Evolutionary conservation across 1,140 invertebrate species (phyloP), one percentile per base, ranked within the genome.

Genomic region (Nomia melanderi): DNA sequence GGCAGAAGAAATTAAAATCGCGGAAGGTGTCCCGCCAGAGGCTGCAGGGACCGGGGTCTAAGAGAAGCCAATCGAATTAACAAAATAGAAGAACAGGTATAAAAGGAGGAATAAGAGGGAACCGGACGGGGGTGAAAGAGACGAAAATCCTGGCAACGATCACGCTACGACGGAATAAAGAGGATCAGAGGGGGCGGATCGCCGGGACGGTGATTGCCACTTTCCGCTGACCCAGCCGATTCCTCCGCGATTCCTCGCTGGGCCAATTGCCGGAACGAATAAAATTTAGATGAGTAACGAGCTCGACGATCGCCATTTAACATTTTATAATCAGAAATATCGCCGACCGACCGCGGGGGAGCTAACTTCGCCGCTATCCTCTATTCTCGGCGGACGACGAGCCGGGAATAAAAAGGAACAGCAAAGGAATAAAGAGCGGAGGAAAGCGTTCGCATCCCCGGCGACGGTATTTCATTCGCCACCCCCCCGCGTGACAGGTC

Each of bases 221-320:
- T 59, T 78, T 64, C 36, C 53, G 82, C 82, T 82, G 82, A 83
- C 79, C 76, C 63, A 67, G 76, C 79, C 74, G 74, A 53, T 77
- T 77, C 75, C 57, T 63, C 73, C 4, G 31, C 60, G 77, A 41
- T 44, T n/a, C 53, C 39, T 69, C 41, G 50, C 27, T 62, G 29
- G 63, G 62, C 71, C 83, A 85, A 81, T 85, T 83, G 75, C 81
- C 66, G 70, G 69, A 50, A 81, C 62, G 67, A 86, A 85, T 83
- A 81, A 84, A 84, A 78, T 82, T 84, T 80, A 57, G 66, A 88
- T 86, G 79, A 87, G 78, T 82, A 86, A 87, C 72, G 79, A 86
- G 78, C 54, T 47, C 70, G 64, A 74, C 69, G 64, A 57, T n/a
- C 78, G 79, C 78, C 77, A 85, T 87, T 87, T 84, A 87, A 86